These are phyloP conservation scores for Scaptomyza graminum DNA, from an alignment of 1,140 invertebrate genomes.

Conservation along the genomic window DNA sequence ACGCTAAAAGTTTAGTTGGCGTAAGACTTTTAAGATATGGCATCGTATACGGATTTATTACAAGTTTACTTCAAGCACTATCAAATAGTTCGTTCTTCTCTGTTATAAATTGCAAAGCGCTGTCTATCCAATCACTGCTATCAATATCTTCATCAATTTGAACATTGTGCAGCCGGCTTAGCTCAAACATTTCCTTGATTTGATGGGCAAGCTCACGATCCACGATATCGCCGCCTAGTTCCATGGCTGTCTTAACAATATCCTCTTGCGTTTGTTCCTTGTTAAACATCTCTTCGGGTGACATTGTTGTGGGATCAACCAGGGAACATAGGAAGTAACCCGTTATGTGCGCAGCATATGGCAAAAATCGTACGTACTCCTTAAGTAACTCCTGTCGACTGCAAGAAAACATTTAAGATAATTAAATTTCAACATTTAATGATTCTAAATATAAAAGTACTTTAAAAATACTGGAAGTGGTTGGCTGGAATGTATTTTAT, in stretches of 20 bases:
- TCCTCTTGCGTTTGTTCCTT: conserved; percentile 14
- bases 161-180: conserved; percentile 46
- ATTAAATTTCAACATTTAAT: background rate
- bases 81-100: background rate
- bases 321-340: conserved; percentile 55
- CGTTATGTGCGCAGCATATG: conserved; percentile 50
- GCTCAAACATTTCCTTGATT: conserved; percentile 66
- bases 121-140: conserved; percentile 9
- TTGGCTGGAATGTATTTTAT: conserved; percentile 25
- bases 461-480: conserved; percentile 58
- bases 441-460: conserved; percentile 28
- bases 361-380: conserved; percentile 70
- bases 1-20: no score
- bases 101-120: background rate
- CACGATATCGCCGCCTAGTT: conserved; percentile 58
- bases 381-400: conserved; percentile 58
- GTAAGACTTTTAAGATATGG: no score
- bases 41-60: no score
- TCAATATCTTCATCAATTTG: conserved; percentile 64
- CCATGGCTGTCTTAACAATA: conserved; percentile 28
- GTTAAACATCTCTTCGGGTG: conserved; percentile 47
- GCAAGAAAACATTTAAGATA: background rate
- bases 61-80: no score
- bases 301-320: conserved; percentile 39
- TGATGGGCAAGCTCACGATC: conserved; percentile 70